Conservation (phyloP, 2,113 vertebrate species). For the Odontophorus gujanensis region DNA sequence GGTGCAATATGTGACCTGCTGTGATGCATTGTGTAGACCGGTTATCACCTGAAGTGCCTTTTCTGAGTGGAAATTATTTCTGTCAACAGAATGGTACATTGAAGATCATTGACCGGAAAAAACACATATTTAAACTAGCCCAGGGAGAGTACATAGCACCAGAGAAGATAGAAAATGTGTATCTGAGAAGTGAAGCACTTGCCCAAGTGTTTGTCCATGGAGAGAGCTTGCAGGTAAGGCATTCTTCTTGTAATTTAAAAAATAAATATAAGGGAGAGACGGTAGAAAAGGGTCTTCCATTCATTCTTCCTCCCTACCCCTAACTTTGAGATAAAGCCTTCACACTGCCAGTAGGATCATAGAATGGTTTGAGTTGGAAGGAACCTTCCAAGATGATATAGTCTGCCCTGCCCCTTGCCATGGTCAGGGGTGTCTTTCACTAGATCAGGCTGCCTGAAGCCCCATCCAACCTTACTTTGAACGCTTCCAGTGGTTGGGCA, state of each 20-base stretch:
- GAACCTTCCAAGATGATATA: neutral
- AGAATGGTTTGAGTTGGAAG: neutral
- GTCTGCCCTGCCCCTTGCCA: neutral
- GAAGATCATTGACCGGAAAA: slow-evolving; percentile 96
- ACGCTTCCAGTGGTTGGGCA: neutral
- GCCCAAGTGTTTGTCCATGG: slow-evolving; percentile 95
- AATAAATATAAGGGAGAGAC: neutral
- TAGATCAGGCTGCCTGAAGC: neutral
- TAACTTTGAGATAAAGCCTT: neutral
- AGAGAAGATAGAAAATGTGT: slow-evolving; percentile 95
- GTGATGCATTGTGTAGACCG: neutral
- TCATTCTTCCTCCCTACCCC: rapidly evolving
- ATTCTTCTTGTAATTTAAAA: neutral
- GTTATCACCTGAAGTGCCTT: neutral
- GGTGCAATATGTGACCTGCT: too few relatives aligned
- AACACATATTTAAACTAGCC: slow-evolving; percentile 97
- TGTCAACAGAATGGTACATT: slow-evolving; percentile 90
- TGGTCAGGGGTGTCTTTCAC: neutral
- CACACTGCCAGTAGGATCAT: neutral
- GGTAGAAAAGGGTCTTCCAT: neutral
- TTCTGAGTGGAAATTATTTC: slow-evolving; percentile 9
- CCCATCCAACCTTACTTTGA: neutral
- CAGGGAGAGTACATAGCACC: slow-evolving; percentile 99
- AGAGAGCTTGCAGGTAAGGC: slow-evolving; percentile 92
- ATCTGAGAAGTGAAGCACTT: slow-evolving; percentile 86